Base-by-base conservation (phyloP, 2,888 invertebrate genomes). In the Drosophila conformis region DNA sequence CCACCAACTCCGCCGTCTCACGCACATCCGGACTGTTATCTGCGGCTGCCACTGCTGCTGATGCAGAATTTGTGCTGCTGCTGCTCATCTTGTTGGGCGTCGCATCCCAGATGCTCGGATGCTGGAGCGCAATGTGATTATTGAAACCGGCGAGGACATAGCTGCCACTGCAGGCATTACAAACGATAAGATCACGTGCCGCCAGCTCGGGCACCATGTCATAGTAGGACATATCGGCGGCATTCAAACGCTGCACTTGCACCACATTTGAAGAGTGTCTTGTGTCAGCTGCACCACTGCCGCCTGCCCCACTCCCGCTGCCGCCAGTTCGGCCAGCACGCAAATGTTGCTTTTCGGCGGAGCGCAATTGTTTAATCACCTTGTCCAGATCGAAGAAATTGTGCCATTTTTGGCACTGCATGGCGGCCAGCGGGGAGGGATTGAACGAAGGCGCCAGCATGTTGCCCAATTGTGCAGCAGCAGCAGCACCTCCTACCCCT, bases 151-250 rank as follows among this genome's bases (percentile, higher is more conserved):
- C 96, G 84, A 96, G 96, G 93, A 97, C 97, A 84, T 97, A 95
- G 91, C 96, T 95, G 80, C 95, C 95, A 79, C 95, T 95, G 92
- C 97, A 97, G 92, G 95, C 94, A 93, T 96, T 96, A 93, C 97
- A 97, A 83, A 97, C 95, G 71, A 96, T 96, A 73, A 96, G 95
- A 91, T 95, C 95, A 85, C 97, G 95, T 74, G 95, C 94, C 93
- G 97, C 96, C 93, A 95, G 95, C 89, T 96, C 96, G 31, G 97
- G 97, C 89, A 96, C 96, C 87, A 96, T 94, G 54, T 97, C 97
- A 93, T 96, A 97, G 67, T 96, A 94, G 82, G 95, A 95, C 95
- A 96, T 96, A 92, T 95, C 95, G 93, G 95, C 93, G 77, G 92
- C 91, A 71, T 93, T 93, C 61, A 95, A 93, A 11, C 95, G 94